These are phyloP conservation scores for Belgica antarctica DNA, from an alignment of 2,888 invertebrate species.

Conservation along the genomic window DNA sequence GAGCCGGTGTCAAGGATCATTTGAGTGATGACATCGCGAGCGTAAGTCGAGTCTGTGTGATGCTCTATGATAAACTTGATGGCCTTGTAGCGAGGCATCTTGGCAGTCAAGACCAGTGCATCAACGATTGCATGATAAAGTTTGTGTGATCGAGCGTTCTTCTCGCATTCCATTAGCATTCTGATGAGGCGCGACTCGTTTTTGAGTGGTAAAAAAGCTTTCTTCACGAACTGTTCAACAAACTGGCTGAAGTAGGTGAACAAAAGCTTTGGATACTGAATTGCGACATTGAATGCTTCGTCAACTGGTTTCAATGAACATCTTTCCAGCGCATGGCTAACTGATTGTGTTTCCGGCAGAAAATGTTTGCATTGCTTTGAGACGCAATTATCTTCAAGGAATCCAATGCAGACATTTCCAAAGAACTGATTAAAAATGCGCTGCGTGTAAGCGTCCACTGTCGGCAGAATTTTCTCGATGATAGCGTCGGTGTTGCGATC, in stretches of 20 bases:
- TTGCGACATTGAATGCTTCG: not conserved
- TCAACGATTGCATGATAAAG: not conserved
- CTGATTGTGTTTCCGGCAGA: not conserved
- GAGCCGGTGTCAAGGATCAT: slow-evolving; percentile 3
- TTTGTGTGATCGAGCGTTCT: not conserved
- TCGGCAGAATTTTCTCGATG: not conserved
- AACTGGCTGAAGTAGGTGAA: not conserved
- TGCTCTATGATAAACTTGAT: not conserved
- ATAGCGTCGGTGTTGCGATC: not conserved
- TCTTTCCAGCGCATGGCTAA: not conserved
- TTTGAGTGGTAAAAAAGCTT: too few species aligned
- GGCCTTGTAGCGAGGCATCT: not conserved
- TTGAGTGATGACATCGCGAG: not conserved
- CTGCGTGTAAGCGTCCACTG: not conserved
- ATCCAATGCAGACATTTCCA: slow-evolving; percentile 5
- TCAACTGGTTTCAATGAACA: not conserved
- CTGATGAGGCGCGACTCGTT: not conserved
- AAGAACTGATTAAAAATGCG: not conserved
- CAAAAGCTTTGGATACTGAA: not conserved
- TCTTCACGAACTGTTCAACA: not conserved
- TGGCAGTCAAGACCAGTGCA: not conserved
- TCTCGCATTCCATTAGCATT: slow-evolving; percentile 3
- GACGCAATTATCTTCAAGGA: not conserved
- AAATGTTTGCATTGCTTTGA: not conserved
- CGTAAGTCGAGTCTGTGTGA: slow-evolving; percentile 1